Evolutionary conservation across 2,113 vertebrate species (phyloP), one percentile per base, ranked within the genome.

Genomic region (Probosciger aterrimus): DNA sequence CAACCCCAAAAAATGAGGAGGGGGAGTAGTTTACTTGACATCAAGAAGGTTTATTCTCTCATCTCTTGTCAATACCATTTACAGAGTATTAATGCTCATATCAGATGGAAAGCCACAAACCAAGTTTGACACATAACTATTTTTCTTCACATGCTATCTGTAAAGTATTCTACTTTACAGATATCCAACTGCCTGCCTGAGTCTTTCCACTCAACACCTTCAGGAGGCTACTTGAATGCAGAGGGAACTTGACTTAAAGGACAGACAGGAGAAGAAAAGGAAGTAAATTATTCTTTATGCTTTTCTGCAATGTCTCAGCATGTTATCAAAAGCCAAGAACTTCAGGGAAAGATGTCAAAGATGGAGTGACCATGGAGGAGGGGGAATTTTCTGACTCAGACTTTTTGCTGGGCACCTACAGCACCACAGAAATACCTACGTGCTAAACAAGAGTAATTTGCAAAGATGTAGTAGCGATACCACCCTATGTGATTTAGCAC

Each of bases 321-420:
- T 43, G 47, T 57, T 82, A 62, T 12, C 82, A 86, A 74, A 92
- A 94, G 62, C 18, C 68, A 88, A 46, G 64, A 67, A 88, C 64
- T 83, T 92, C 50, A 71, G 33, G 39, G 30, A 88, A 90, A 75
- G 64, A 74, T 22, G 73, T 83, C n/a, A 37, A 37, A 92, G 73
- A 81, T 2, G 4, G 55, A 92, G 50, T 27, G 50, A 81, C 18
- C 7, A 33, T 4, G 37, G 64, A 84, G 46, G 30, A 86, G 9
- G 10, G 24, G 11, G 4, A 59, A 64, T 11, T 44, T 37, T 46
- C 47, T 86, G 57, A 60, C 30, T 79, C 39, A 33, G 7, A 68
- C 4, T 33, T 18, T 52, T 77, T 78, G 47, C 59, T 65, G 67
- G 37, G 49, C 20, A 84, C 14, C 49, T 53, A 79, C 28, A 83